phyloP scores from a whole-genome alignment of 1,140 invertebrate genomes.

The Drosophila bifasciata region DNA sequence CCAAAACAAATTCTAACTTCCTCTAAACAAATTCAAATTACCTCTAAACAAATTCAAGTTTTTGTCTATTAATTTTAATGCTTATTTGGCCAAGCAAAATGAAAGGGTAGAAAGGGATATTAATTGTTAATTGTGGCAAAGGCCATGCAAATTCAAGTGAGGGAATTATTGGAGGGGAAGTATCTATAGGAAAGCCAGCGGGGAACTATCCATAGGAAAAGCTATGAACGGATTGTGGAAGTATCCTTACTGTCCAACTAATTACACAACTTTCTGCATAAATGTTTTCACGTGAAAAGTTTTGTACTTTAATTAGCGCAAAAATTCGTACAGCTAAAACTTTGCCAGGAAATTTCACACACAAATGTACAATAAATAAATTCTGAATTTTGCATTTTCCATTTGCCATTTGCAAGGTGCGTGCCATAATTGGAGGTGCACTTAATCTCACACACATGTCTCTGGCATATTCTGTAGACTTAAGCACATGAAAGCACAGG shows the following conservation, averaged over 20 bases:
- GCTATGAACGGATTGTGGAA: too few species aligned
- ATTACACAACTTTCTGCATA: conserved; percentile 20
- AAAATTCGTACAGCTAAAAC: too few species aligned
- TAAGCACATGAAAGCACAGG: conserved; percentile 46
- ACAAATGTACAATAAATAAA: background rate
- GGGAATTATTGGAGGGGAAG: too few species aligned
- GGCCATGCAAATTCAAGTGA: background rate
- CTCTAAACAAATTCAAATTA: too few species aligned
- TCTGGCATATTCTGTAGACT: conserved; percentile 35
- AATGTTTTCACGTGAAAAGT: background rate
- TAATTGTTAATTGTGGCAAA: conserved; percentile 2
- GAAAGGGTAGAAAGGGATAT: background rate
- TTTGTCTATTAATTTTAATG: conserved; percentile 34
- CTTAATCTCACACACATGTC: conserved; percentile 47
- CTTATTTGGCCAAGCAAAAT: conserved; percentile 39
- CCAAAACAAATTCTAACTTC: too few species aligned
- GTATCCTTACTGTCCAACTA: conserved; percentile 19
- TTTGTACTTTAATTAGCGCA: too few species aligned
- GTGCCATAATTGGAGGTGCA: conserved; percentile 36
- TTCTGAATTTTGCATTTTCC: too few species aligned
- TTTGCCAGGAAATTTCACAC: too few species aligned
- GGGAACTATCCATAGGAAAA: too few species aligned
- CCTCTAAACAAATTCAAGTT: conserved; percentile 2
- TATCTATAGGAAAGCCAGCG: too few species aligned
- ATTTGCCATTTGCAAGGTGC: conserved; percentile 22